These are phyloP conservation scores for Linnaemya vulpina DNA, from an alignment of 2,888 invertebrate genomes.

Conservation along the genomic window DNA sequence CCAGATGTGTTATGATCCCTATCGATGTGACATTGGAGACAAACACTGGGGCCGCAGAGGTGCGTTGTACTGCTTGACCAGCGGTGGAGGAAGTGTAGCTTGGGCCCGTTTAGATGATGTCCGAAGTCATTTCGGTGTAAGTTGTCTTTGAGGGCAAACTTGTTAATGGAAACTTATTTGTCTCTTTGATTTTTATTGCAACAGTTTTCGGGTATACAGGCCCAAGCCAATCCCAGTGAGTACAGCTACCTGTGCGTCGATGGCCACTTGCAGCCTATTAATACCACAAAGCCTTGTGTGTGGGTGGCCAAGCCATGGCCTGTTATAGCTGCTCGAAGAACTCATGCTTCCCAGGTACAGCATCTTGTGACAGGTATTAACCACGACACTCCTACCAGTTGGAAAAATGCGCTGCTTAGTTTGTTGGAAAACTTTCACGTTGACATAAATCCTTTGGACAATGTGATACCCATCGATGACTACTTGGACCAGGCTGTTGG, in stretches of 20 bases:
- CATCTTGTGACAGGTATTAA: constrained; percentile 83
- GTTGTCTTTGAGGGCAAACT: constrained; percentile 59
- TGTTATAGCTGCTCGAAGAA: constrained; percentile 86
- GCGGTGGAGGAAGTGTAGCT: constrained; percentile 91
- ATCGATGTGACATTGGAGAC: constrained; percentile 87
- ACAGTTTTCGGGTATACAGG: constrained; percentile 80
- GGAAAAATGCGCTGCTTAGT: constrained; percentile 86
- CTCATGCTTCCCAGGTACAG: constrained; percentile 84
- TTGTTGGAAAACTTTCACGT: constrained; percentile 86
- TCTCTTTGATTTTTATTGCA: neutral
- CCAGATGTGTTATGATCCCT: constrained; percentile 86
- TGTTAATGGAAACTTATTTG: neutral
- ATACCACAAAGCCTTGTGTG: constrained; percentile 86
- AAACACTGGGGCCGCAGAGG: constrained; percentile 93
- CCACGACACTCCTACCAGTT: constrained; percentile 82
- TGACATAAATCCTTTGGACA: constrained; percentile 84
- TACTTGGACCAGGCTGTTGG: constrained; percentile 86
- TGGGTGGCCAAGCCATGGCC: constrained; percentile 93
- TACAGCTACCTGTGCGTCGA: constrained; percentile 91
- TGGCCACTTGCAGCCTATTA: constrained; percentile 86
- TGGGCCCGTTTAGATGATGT: constrained; percentile 91
- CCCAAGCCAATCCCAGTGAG: constrained; percentile 83
- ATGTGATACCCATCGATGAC: constrained; percentile 86
- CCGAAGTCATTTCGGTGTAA: constrained; percentile 86
- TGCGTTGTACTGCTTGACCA: constrained; percentile 90